A percentile compares a stretch with the other conserved stretches of the same genome.
These are phyloP conservation scores for Nebria brevicollis DNA, from an alignment of 2,888 invertebrate genomes.

Conservation along the genomic window DNA sequence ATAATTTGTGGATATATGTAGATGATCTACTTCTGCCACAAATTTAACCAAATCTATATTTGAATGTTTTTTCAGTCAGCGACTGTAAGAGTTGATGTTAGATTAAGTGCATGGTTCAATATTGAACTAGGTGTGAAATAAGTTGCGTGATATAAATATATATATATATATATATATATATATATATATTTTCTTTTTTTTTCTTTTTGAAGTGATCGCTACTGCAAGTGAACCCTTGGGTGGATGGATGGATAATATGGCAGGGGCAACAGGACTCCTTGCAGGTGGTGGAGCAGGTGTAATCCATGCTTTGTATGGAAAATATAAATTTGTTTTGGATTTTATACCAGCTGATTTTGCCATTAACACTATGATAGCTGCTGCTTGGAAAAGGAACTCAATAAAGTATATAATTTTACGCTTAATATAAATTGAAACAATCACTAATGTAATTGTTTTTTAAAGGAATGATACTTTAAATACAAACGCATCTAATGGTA, in stretches of 20 bases:
- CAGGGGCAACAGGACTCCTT: background rate
- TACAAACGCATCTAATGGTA: background rate
- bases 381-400: background rate
- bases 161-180: too few relatives aligned
- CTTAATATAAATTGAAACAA: background rate
- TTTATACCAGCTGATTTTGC: constrained; percentile 4
- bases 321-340: background rate
- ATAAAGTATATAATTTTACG: background rate
- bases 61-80: too few relatives aligned
- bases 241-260: background rate
- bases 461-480: background rate
- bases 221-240: background rate
- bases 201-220: background rate
- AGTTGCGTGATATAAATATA: too few relatives aligned
- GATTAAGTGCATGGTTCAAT: too few relatives aligned
- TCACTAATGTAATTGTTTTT: too few relatives aligned
- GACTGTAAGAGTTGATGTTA: too few relatives aligned
- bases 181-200: too few relatives aligned
- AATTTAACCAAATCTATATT: background rate
- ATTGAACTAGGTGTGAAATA: too few relatives aligned
- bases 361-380: constrained; percentile 12
- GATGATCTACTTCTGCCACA: background rate
- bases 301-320: background rate
- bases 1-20: background rate
- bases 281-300: background rate